A percentile compares a stretch with the other conserved stretches of the same genome.
Conservation (phyloP, 92 coral and sea anemone genomes). For the Pocillopora meandrina region DNA sequence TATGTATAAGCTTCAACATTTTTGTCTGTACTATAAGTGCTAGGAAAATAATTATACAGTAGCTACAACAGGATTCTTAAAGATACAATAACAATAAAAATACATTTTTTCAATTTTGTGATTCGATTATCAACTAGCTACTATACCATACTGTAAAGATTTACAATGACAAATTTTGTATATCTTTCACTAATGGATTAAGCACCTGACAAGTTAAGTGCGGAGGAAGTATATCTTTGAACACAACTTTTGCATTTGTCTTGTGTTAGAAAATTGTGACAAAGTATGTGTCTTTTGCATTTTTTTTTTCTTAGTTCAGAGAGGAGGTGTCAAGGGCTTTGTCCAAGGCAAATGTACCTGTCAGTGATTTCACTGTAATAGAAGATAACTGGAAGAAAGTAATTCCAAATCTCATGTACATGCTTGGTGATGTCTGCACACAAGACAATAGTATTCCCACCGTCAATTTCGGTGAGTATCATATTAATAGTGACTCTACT, state of each 20-base stretch:
- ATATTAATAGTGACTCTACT: not conserved
- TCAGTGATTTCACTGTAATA: constrained; percentile 6
- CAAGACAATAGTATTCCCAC: not conserved
- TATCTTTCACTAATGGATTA: constrained; percentile 20
- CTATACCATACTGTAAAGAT: constrained; percentile 15
- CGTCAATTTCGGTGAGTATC: constrained; percentile 15
- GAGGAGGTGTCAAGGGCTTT: constrained; percentile 31
- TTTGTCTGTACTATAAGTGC: constrained; percentile 16
- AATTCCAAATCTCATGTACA: constrained; percentile 8
- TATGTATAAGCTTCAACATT: not conserved
- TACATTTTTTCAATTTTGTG: not conserved
- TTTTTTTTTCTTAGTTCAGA: constrained; percentile 20
- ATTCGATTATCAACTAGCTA: not conserved
- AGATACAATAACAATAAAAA: constrained; percentile 2
- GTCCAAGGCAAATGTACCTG: constrained; percentile 20
- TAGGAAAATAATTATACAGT: constrained; percentile 14
- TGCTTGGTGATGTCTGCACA: constrained; percentile 25
- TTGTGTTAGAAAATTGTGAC: not conserved
- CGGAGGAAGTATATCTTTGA: constrained; percentile 9
- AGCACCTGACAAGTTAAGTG: constrained; percentile 12
- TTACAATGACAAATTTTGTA: constrained; percentile 6
- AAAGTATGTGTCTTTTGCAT: not conserved
- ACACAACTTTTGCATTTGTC: constrained; percentile 9
- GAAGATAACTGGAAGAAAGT: constrained; percentile 36
- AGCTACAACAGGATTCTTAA: constrained; percentile 2